Conservation (phyloP, 2,113 vertebrate species). For the Callocephalon fimbriatum region DNA sequence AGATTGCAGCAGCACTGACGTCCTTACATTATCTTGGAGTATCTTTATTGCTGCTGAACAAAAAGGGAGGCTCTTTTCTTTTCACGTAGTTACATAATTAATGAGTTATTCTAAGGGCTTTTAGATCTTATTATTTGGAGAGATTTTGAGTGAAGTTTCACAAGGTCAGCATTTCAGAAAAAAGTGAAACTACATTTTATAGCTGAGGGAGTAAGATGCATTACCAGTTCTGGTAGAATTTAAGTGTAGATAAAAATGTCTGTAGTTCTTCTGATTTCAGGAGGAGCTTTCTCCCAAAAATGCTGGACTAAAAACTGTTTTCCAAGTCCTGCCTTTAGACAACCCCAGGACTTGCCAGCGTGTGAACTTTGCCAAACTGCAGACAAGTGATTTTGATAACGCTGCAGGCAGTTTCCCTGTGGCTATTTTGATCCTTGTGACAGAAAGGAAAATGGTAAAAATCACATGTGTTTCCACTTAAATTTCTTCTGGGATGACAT, state of each 20-base stretch:
- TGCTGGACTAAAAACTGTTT: neutral
- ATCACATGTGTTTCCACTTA: conserved; percentile 18
- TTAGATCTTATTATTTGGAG: neutral
- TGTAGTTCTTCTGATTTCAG: neutral
- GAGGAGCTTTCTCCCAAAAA: neutral
- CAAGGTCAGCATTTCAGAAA: neutral
- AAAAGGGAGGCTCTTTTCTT: conserved; percentile 7
- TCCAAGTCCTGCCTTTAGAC: neutral
- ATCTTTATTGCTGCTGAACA: neutral
- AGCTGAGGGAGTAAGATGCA: neutral
- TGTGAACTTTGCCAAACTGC: neutral
- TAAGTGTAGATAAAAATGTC: neutral
- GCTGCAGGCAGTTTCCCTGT: neutral
- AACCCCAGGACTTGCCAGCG: neutral
- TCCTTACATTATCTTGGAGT: conserved; percentile 2
- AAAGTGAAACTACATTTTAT: neutral
- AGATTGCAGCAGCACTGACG: neutral
- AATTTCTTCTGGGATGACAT: conserved; percentile 20
- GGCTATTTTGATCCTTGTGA: conserved; percentile 6
- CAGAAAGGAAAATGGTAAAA: conserved; percentile 31
- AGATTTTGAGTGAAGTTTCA: neutral
- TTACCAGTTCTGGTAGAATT: neutral
- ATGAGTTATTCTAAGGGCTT: neutral
- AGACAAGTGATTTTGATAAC: conserved; percentile 10
- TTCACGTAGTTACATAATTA: neutral